A percentile compares a stretch with the other conserved stretches of the same genome.
Conservation (phyloP, 2,888 invertebrate genomes). For the Drosophila macrospina region DNA sequence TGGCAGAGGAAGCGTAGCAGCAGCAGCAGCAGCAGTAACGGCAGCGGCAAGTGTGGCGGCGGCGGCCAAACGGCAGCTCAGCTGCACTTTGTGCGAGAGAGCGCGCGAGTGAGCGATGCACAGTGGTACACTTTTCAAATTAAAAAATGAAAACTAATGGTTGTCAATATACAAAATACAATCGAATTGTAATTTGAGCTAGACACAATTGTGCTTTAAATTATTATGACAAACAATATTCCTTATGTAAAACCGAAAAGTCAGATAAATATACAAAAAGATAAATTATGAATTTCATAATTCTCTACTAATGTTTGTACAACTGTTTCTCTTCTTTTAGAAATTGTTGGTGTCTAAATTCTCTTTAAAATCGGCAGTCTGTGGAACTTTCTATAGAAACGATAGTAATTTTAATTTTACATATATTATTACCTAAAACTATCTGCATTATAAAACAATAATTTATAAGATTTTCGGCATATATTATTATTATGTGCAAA, state of each 20-base stretch:
- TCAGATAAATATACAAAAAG: neutral
- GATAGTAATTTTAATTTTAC: no score
- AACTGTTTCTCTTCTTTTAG: neutral
- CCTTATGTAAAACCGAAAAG: neutral
- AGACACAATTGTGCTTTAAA: neutral
- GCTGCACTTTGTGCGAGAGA: constrained; percentile 81
- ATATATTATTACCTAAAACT: no score
- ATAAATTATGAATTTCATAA: neutral
- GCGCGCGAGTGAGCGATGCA: constrained; percentile 53
- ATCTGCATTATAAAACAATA: no score
- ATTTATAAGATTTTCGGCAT: no score
- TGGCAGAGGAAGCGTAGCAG: constrained; percentile 75
- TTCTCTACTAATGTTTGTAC: neutral
- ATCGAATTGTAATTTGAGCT: neutral
- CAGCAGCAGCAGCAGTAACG: constrained; percentile 44
- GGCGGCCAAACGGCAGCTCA: constrained; percentile 79
- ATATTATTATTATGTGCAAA: no score
- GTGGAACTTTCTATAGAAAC: no score
- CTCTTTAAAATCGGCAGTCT: neutral
- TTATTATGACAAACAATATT: neutral
- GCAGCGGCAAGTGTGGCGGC: constrained; percentile 65
- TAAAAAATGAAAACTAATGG: constrained; percentile 12
- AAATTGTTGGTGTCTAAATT: neutral
- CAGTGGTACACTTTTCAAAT: constrained; percentile 40
- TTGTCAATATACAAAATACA: neutral